A percentile compares a stretch with the other conserved stretches of the same genome.
Evolutionary conservation across 1,140 invertebrate genomes (phyloP).

Genomic region (Brachionus plicatilis): DNA sequence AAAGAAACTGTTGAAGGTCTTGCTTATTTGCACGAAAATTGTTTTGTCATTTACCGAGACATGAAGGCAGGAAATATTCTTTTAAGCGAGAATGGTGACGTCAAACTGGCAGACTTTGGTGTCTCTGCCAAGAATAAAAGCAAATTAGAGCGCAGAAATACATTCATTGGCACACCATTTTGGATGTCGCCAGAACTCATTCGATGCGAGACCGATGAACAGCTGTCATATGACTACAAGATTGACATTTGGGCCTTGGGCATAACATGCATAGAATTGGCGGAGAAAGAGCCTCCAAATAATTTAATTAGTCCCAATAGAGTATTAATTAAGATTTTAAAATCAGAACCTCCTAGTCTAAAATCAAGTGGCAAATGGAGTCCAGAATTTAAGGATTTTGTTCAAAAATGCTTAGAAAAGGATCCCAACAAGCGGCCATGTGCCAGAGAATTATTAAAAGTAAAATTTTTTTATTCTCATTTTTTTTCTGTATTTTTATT

Average conservation of each 20-base stretch:
- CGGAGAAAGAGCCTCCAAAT: conserved; percentile 92
- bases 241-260: conserved; percentile 85
- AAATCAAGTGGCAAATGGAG: conserved; percentile 88
- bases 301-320: background rate
- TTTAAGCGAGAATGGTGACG: conserved; percentile 90
- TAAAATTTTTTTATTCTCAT: background rate
- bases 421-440: conserved; percentile 72
- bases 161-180: conserved; percentile 93
- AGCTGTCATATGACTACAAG: conserved; percentile 78
- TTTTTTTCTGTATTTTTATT: background rate
- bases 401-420: conserved; percentile 52
- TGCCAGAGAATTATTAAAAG: conserved; percentile 78
- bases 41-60: conserved; percentile 61
- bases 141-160: conserved; percentile 88
- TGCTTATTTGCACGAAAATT: conserved; percentile 38
- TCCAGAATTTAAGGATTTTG: conserved; percentile 76
- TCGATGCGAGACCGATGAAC: conserved; percentile 11
- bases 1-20: conserved; percentile 32
- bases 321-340: conserved; percentile 53
- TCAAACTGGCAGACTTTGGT: conserved; percentile 70
- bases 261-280: conserved; percentile 97
- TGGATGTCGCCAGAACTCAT: conserved; percentile 82
- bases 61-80: conserved; percentile 99
- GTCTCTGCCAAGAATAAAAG: conserved; percentile 55
- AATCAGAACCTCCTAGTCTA: conserved; percentile 97